Percentiles rank a stretch among this genome's conserved stretches.
These are phyloP conservation scores for Trinorchestia longiramus DNA, from an alignment of 1,140 invertebrate genomes.

Conservation along the genomic window DNA sequence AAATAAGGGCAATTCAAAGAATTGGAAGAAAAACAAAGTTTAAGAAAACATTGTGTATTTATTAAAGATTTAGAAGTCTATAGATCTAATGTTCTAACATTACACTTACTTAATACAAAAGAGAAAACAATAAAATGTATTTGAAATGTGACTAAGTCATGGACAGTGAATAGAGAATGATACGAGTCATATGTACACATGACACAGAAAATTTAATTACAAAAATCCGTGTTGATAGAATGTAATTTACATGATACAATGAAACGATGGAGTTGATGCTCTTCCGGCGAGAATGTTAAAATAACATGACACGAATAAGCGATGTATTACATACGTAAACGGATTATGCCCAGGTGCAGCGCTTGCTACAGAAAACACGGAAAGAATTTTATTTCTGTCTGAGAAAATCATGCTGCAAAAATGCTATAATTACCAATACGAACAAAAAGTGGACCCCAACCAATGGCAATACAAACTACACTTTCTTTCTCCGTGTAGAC, in stretches of 20 bases:
- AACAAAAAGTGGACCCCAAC: neutral
- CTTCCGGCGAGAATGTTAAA: neutral
- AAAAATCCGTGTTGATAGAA: neutral
- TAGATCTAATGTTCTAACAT: neutral
- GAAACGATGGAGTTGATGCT: neutral
- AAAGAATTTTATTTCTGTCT: neutral
- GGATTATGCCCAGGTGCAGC: neutral
- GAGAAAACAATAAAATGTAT: neutral
- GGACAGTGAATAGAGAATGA: neutral
- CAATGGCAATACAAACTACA: neutral
- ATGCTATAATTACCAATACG: neutral
- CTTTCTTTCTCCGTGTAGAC: too few relatives aligned
- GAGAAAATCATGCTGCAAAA: neutral
- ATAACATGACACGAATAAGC: neutral
- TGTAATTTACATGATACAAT: constrained; percentile 1
- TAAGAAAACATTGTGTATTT: neutral
- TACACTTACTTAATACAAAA: neutral
- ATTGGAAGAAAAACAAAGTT: neutral
- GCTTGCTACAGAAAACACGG: neutral
- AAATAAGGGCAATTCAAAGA: neutral
- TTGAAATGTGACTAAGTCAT: neutral
- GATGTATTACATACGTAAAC: neutral
- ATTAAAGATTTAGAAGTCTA: constrained; percentile 39
- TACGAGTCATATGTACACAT: constrained; percentile 1
- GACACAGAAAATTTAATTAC: constrained; percentile 1